Evolutionary conservation across 2,113 vertebrate species (phyloP).

Genomic region (Eleginops maclovinus): DNA sequence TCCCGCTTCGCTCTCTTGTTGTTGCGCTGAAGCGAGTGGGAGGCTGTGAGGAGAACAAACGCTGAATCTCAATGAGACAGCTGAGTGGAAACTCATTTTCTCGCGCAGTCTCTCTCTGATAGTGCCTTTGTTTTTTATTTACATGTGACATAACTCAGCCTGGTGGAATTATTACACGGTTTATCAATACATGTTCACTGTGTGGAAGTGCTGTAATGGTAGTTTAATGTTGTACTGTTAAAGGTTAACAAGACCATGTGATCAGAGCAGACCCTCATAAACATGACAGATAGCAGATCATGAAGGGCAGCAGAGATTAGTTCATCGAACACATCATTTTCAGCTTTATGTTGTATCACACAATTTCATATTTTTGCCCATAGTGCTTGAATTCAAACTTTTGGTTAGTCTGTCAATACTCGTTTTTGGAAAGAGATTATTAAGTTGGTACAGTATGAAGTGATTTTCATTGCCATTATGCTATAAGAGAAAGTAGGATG

Average conservation of each 20-base stretch:
- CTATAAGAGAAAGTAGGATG: background rate
- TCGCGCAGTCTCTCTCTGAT: slow-evolving; percentile 56
- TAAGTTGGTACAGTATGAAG: background rate
- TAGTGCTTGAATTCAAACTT: background rate
- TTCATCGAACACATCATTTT: slow-evolving; percentile 36
- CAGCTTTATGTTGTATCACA: slow-evolving; percentile 5
- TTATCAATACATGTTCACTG: slow-evolving; percentile 49
- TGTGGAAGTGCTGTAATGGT: slow-evolving; percentile 25
- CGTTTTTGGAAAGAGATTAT: slow-evolving; percentile 10
- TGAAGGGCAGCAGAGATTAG: slow-evolving; percentile 32
- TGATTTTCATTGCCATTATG: background rate
- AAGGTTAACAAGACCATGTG: slow-evolving; percentile 49
- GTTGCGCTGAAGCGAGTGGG: slow-evolving; percentile 73
- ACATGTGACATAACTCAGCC: slow-evolving; percentile 43
- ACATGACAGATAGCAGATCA: slow-evolving; percentile 13
- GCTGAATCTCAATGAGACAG: slow-evolving; percentile 82
- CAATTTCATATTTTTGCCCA: slow-evolving; percentile 10
- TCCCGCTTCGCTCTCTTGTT: slow-evolving; percentile 63
- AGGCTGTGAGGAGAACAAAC: slow-evolving; percentile 74
- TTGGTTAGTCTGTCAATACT: background rate
- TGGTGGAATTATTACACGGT: slow-evolving; percentile 42
- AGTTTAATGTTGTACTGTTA: slow-evolving; percentile 28
- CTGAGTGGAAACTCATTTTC: slow-evolving; percentile 66
- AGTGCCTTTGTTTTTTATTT: slow-evolving; percentile 57
- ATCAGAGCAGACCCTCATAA: slow-evolving; percentile 45